Evolutionary conservation across 2,888 invertebrate genomes (phyloP).

Genomic region (Drosophila multiciliata): DNA sequence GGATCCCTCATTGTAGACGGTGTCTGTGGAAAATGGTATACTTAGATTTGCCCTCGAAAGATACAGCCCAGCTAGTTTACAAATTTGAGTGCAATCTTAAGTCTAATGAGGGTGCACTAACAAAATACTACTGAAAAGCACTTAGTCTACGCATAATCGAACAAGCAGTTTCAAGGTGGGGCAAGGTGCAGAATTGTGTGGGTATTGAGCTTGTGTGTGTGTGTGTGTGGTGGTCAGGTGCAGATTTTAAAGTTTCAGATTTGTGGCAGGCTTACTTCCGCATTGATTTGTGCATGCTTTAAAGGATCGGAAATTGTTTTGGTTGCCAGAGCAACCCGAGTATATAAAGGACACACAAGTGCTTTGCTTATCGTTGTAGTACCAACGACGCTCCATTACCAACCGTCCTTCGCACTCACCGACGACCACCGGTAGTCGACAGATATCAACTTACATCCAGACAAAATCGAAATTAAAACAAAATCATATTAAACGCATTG

Average conservation of each 20-base stretch:
- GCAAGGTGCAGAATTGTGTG: conserved; percentile 45
- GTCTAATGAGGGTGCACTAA: conserved; percentile 65
- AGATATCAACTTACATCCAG: conserved; percentile 87
- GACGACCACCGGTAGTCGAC: conserved; percentile 87
- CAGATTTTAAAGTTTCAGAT: conserved; percentile 23
- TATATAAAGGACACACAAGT: conserved; percentile 93
- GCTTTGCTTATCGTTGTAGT: conserved; percentile 89
- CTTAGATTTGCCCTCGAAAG: neutral
- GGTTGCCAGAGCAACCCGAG: conserved; percentile 94
- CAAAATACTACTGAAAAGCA: conserved; percentile 39
- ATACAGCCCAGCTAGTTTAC: conserved; percentile 2
- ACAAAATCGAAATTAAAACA: conserved; percentile 41
- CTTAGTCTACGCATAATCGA: conserved; percentile 47
- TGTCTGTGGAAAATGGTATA: conserved; percentile 37
- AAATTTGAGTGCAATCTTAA: conserved; percentile 64
- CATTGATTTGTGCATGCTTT: conserved; percentile 89
- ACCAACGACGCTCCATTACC: conserved; percentile 88
- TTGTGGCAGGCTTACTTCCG: conserved; percentile 82
- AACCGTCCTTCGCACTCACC: conserved; percentile 86
- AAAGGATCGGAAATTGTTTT: conserved; percentile 92
- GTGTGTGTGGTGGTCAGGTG: conserved; percentile 33
- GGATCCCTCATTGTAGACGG: conserved; percentile 50
- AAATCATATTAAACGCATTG: conserved; percentile 25
- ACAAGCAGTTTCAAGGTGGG: conserved; percentile 50
- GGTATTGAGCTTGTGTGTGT: conserved; percentile 18